phyloP scores from a whole-genome alignment of 1,140 invertebrate genomes.

The Dendroctonus ponderosae region DNA sequence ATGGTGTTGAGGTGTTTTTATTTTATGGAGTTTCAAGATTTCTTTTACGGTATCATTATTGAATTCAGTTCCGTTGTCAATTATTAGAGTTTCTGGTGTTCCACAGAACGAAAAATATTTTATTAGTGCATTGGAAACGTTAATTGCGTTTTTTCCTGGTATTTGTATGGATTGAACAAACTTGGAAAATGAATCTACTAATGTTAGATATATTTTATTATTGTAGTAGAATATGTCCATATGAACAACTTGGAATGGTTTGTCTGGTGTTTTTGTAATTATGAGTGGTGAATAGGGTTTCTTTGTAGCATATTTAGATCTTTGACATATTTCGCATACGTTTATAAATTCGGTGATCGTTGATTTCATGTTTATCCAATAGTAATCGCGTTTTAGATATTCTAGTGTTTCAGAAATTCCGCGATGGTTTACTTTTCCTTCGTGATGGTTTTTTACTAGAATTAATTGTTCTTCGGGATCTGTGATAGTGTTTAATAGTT shows the following conservation, averaged over 20 bases:
- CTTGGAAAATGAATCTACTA: conserved; percentile 30
- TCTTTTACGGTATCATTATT: conserved; percentile 39
- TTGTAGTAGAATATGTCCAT: conserved; percentile 25
- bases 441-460: conserved; percentile 30
- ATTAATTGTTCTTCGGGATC: conserved; percentile 23
- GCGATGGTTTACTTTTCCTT: conserved; percentile 32
- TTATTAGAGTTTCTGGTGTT: conserved; percentile 30
- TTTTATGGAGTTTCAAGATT: conserved; percentile 40
- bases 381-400: conserved; percentile 28
- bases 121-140: conserved; percentile 28
- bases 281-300: conserved; percentile 3
- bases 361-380: conserved; percentile 23
- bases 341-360: conserved; percentile 31
- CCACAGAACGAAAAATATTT: conserved; percentile 33
- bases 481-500: conserved; percentile 17
- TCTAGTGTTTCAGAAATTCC: conserved; percentile 27
- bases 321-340: conserved; percentile 24
- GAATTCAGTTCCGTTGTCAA: conserved; percentile 39
- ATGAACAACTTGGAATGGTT: conserved; percentile 29
- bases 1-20: conserved; percentile 42
- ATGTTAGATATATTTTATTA: conserved; percentile 23
- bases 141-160: conserved; percentile 14
- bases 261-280: conserved; percentile 13
- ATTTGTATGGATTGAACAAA: conserved; percentile 26
- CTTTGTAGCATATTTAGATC: conserved; percentile 28